Conservation (phyloP, 1,140 invertebrate species). For the Calycopis cecrops region DNA sequence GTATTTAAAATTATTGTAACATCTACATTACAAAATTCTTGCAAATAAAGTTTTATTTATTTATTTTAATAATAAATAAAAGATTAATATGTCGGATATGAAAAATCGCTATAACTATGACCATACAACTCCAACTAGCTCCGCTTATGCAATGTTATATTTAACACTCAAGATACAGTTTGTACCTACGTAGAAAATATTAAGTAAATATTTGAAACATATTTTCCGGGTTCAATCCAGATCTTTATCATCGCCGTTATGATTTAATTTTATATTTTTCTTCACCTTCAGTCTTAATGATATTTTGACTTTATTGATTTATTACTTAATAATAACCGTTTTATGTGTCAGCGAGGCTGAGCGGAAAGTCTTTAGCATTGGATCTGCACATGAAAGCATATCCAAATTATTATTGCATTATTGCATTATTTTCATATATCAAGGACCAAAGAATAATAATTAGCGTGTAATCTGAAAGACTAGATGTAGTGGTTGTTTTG, state of each 20-base stretch:
- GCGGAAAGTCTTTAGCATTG: neutral
- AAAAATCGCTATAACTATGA: constrained; percentile 1
- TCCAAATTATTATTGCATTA: no score
- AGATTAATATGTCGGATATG: no score
- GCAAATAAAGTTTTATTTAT: no score
- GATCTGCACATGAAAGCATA: neutral
- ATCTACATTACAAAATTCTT: no score
- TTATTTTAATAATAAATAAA: no score
- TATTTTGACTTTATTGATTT: constrained; percentile 12
- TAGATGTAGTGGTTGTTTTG: no score
- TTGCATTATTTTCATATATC: no score
- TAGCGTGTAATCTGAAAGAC: no score
- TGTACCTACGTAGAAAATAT: constrained; percentile 34
- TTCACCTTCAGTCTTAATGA: constrained; percentile 2
- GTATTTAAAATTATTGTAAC: no score
- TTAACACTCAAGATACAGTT: constrained; percentile 8
- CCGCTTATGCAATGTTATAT: constrained; percentile 22
- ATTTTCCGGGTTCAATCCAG: constrained; percentile 50
- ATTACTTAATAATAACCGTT: constrained; percentile 1
- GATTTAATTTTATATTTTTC: constrained; percentile 21
- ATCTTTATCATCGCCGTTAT: constrained; percentile 38
- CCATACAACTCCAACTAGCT: constrained; percentile 15
- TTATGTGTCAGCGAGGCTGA: neutral
- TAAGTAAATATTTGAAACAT: constrained; percentile 50
- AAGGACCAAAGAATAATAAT: no score